Base-by-base conservation (phyloP, 2,888 invertebrate genomes). In the Thereva nobilitata region DNA sequence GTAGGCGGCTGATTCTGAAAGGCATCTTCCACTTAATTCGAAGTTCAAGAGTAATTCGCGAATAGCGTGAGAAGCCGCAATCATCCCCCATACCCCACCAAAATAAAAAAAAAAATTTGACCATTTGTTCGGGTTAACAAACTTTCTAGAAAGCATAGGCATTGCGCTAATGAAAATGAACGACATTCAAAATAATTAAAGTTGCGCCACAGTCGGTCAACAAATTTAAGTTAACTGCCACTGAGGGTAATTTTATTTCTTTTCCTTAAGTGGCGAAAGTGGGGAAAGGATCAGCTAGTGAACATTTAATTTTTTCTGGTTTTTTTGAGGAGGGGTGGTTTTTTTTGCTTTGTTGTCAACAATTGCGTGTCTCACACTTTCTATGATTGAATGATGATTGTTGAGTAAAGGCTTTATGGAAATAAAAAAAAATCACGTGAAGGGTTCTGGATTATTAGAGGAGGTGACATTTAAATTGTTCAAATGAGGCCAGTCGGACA, bases 131-230 rank as follows among this genome's bases (percentile, higher is more conserved):
- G 38, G 50, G 61, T 61, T 61, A 50, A 61, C 61, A 61, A 61
- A 61, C 49, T 34, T 38, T 54, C 37, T 45, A 34, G 12, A 37
- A 45, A 1, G n/a, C 10, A n/a, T n/a, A 45, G 9, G 9, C 9
- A 45, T 45, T 45, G 44, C 44, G n/a, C 54, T 64, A 64, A 64
- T 64, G 64, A 35, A 54, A 54, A 54, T 45, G 54, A 54, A 53
- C 42, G 64, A 53, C 64, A 64, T 44, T 23, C 44, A 54, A 54
- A 54, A 9, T 53, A 64, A 64, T 54, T 64, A 64, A 53, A 44
- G 38, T 53, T 45, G 41, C 45, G 37, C 45, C 35, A 45, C 54
- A 64, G 45, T 64, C 53, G 40, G 53, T 44, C 53, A 35, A 59
- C 45, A 38, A 38, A 54, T 64, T 64, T 64, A 53, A 64, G 10